Conservation (phyloP, 2,888 invertebrate genomes). For the Sarcophaga carnaria region DNA sequence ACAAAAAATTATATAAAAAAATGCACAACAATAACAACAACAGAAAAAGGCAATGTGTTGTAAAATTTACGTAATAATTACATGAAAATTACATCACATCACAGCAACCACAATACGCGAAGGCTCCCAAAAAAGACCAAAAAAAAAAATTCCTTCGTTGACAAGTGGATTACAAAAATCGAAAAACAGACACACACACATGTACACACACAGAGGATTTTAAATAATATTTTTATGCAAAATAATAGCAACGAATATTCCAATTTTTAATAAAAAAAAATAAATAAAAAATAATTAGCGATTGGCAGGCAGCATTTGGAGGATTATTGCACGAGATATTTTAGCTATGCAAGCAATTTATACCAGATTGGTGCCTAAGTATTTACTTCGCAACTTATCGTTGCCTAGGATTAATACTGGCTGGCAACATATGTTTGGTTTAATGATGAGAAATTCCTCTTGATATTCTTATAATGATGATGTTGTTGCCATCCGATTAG, state of each 20-base stretch:
- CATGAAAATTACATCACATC: neutral
- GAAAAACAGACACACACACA: neutral
- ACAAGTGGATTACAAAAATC: neutral
- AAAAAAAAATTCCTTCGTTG: neutral
- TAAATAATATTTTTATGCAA: neutral
- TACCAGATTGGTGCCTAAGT: no score
- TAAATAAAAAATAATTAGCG: neutral
- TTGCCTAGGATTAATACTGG: no score
- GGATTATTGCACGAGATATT: no score
- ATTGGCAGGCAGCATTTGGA: no score
- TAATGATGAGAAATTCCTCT: no score
- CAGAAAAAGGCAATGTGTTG: neutral
- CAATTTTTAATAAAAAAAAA: neutral
- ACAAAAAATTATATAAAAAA: neutral
- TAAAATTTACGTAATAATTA: slow-evolving; percentile 3
- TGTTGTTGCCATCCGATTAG: no score
- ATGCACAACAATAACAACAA: neutral
- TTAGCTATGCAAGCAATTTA: no score
- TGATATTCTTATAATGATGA: no score
- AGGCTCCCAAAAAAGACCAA: neutral
- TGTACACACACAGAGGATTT: neutral
- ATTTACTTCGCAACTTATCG: no score
- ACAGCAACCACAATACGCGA: neutral
- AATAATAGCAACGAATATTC: neutral
- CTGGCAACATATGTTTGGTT: no score